Evolutionary conservation across 2,113 vertebrate genomes (phyloP).

Genomic region (human (Homo sapiens)): DNA sequence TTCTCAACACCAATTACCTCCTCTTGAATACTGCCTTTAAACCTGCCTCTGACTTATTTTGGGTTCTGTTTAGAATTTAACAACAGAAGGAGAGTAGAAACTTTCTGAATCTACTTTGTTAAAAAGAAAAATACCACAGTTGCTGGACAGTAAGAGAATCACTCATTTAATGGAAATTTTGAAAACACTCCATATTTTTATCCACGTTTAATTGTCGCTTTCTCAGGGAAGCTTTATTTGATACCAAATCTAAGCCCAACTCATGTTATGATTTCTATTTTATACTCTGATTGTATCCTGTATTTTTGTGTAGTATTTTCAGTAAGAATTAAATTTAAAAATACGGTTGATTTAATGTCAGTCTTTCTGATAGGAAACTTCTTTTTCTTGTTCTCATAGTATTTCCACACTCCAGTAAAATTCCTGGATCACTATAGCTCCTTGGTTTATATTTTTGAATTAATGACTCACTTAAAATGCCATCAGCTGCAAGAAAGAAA

Average conservation of each 20-base stretch:
- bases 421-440: neutral
- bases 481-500: neutral
- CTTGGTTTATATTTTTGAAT: neutral
- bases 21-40: neutral
- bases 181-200: neutral
- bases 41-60: neutral
- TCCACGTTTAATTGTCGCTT: neutral
- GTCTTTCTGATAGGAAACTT: neutral
- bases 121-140: neutral
- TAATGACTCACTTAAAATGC: neutral
- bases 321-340: neutral
- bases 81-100: neutral
- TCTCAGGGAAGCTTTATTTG: neutral
- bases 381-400: neutral
- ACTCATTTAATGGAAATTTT: neutral
- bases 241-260: neutral
- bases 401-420: neutral
- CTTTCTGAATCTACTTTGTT: neutral
- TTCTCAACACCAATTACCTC: neutral
- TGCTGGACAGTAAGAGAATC: neutral
- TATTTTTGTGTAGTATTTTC: neutral
- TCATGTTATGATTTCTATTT: neutral
- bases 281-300: neutral
- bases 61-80: neutral
- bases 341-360: neutral